phyloP scores from a whole-genome alignment of 2,113 vertebrate species.

The Morone chrysops region DNA sequence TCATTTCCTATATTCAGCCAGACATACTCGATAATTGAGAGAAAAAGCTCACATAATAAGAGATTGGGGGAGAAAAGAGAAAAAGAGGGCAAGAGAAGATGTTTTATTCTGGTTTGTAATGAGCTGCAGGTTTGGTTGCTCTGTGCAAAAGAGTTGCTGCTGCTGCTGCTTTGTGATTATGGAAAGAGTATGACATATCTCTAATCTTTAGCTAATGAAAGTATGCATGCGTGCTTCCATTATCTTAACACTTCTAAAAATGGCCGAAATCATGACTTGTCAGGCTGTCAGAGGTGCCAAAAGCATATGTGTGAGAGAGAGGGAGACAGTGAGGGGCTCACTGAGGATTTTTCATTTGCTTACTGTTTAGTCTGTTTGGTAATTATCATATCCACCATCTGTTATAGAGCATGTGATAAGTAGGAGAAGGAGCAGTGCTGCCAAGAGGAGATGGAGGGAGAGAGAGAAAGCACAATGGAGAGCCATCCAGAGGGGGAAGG shows the following conservation, averaged over 20 bases:
- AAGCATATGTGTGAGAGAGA: constrained; percentile 23
- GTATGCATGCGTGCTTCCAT: not conserved
- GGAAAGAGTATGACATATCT: not conserved
- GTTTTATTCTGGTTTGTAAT: constrained; percentile 21
- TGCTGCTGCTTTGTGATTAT: not conserved
- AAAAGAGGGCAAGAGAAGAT: not conserved
- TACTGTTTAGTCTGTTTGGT: constrained; percentile 60
- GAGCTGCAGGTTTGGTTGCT: constrained; percentile 15
- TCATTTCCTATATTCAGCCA: not conserved
- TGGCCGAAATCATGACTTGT: not conserved
- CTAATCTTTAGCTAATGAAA: not conserved
- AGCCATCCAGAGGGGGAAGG: not conserved
- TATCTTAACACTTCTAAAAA: not conserved
- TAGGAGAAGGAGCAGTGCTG: constrained; percentile 43
- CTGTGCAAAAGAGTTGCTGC: not conserved
- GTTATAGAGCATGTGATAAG: constrained; percentile 66
- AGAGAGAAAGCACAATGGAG: constrained; percentile 17
- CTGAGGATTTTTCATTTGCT: constrained; percentile 43
- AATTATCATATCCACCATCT: constrained; percentile 75
- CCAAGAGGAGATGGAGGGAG: constrained; percentile 57
- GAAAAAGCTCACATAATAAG: not conserved
- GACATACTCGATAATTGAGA: not conserved
- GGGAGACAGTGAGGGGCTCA: not conserved
- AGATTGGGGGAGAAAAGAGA: not conserved
- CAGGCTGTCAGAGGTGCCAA: constrained; percentile 43